Evolutionary conservation across 64 coral and sea anemone species (phyloP).

Genomic region (Actinia equina): DNA sequence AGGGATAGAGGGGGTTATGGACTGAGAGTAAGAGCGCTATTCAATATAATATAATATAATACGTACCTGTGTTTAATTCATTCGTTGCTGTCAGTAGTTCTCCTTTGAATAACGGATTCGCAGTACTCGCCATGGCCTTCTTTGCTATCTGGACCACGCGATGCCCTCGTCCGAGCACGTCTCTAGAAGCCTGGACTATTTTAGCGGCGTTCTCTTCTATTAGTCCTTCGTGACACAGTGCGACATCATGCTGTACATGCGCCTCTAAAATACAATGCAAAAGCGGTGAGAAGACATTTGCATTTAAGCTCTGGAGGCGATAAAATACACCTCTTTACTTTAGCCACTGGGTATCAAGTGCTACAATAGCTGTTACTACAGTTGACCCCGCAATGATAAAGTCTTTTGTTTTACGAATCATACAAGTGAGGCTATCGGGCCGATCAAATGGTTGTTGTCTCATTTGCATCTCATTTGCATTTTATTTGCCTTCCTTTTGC

Average conservation of each 20-base stretch:
- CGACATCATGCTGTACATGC: constrained; percentile 68
- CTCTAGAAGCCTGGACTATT: constrained; percentile 49
- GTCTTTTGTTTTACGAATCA: too few species aligned
- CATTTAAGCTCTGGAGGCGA: too few species aligned
- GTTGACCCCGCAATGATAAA: too few species aligned
- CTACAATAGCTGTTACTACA: too few species aligned
- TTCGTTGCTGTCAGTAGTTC: constrained; percentile 37
- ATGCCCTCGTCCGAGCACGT: constrained; percentile 61
- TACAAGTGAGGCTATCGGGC: too few species aligned
- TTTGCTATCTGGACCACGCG: constrained; percentile 63
- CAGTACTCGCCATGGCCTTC: constrained; percentile 65
- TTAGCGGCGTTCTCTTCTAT: constrained; percentile 49
- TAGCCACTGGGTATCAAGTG: too few species aligned
- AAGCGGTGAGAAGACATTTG: not conserved
- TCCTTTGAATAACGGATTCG: constrained; percentile 89
- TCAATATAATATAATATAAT: not conserved
- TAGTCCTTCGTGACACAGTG: constrained; percentile 66
- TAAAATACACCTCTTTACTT: too few species aligned
- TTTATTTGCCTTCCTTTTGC: too few species aligned
- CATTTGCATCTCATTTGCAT: too few species aligned
- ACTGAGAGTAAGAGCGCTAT: not conserved
- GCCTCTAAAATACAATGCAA: constrained; percentile 43
- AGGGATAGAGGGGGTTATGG: not conserved
- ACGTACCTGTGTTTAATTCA: constrained; percentile 5
- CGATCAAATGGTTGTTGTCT: too few species aligned